These are phyloP conservation scores for Zhengitettix transpicula DNA, from an alignment of 2,888 invertebrate species.

Conservation along the genomic window DNA sequence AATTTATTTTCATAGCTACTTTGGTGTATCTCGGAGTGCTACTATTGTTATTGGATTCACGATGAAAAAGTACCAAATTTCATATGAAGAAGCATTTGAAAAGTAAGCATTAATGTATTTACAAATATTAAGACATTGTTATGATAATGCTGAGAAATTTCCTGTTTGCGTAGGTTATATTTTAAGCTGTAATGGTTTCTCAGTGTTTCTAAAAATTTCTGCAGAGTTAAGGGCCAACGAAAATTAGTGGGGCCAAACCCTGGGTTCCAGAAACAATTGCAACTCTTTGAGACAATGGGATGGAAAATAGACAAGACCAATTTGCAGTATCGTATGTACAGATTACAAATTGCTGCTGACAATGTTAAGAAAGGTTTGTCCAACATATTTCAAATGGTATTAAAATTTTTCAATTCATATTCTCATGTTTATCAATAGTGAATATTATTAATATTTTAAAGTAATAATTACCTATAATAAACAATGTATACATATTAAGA, in stretches of 20 bases:
- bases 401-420: too few species aligned
- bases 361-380: constrained; percentile 53
- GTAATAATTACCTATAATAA: too few species aligned
- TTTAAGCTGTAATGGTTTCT: too few species aligned
- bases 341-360: constrained; percentile 63
- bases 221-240: constrained; percentile 48
- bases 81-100: constrained; percentile 53
- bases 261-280: constrained; percentile 64
- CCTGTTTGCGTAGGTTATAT: too few species aligned
- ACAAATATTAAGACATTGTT: too few species aligned
- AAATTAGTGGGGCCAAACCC: constrained; percentile 60
- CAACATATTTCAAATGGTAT: too few species aligned
- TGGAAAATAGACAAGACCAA: constrained; percentile 50
- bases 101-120: constrained; percentile 16
- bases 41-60: constrained; percentile 72
- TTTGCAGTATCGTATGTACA: constrained; percentile 55
- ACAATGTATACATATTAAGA: too few species aligned
- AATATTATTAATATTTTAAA: too few species aligned
- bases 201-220: constrained; percentile 2
- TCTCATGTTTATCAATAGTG: too few species aligned
- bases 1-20: constrained; percentile 41
- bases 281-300: constrained; percentile 63
- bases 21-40: constrained; percentile 80
- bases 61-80: constrained; percentile 68
- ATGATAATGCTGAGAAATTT: too few species aligned